Percentiles rank a stretch among this genome's conserved stretches.
phyloP scores from a whole-genome alignment of 37 sponge, comb jelly and placozoan species.

The Chondrilla cf. caribensis region DNA sequence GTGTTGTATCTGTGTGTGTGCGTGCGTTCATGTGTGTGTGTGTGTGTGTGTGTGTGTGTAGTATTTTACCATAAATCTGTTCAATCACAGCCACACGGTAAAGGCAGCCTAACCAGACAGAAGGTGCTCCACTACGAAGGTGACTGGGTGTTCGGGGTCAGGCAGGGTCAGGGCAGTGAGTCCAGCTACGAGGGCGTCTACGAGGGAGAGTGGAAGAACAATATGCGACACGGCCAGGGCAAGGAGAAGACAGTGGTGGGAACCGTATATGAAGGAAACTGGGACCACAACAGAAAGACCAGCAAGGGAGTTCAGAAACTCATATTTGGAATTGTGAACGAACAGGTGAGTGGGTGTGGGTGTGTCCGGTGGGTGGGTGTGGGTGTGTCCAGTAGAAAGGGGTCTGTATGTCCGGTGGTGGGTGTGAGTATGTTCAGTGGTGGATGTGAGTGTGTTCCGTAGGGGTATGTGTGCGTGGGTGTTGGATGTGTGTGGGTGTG shows the following conservation, averaged over 20 bases:
- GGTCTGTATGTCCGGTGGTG: conserved; percentile 26
- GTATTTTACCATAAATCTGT: too few species aligned
- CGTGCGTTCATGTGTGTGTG: conserved; percentile 4
- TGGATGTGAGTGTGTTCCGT: conserved; percentile 30
- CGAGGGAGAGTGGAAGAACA: conserved; percentile 59
- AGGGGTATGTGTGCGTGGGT: conserved; percentile 21
- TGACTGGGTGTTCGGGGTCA: conserved; percentile 73
- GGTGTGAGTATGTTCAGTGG: conserved; percentile 4
- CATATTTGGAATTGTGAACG: conserved; percentile 56
- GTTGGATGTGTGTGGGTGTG: not conserved
- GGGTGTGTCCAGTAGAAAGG: not conserved
- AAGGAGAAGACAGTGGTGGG: conserved; percentile 68
- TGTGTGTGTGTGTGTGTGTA: conserved; percentile 37
- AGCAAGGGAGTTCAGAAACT: conserved; percentile 58
- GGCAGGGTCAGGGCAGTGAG: conserved; percentile 65
- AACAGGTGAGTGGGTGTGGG: conserved; percentile 49
- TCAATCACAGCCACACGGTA: conserved; percentile 26
- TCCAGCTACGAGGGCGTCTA: conserved; percentile 26
- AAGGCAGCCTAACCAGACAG: not conserved
- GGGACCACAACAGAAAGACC: conserved; percentile 65
- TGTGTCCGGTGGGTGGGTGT: not conserved
- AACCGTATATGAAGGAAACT: conserved; percentile 66
- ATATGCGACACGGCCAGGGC: conserved; percentile 76
- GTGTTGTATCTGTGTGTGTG: too few species aligned
- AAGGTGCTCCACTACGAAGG: conserved; percentile 34